These are phyloP conservation scores for Cyprinodon diabolis DNA, from an alignment of 2,797 vertebrate genomes.

Conservation along the genomic window DNA sequence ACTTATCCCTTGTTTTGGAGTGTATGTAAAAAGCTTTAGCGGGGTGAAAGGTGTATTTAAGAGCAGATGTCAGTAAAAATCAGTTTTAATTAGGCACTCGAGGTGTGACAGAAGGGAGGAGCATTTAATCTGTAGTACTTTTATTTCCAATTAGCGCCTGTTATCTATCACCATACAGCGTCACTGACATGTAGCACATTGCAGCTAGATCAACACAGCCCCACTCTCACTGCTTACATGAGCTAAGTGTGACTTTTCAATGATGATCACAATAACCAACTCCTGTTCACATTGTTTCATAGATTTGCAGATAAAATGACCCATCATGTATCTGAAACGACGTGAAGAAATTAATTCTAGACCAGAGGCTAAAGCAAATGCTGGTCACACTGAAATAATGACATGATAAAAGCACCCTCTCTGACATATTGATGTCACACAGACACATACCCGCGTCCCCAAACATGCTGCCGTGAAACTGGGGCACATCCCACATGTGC, in stretches of 20 bases:
- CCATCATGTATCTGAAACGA: too few relatives aligned
- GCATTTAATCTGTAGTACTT: slow-evolving; percentile 40
- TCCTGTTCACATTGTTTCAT: background rate
- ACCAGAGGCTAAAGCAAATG: background rate
- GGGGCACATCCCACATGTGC: slow-evolving; percentile 59
- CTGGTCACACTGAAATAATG: background rate
- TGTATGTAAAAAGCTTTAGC: too few relatives aligned
- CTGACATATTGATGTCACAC: slow-evolving; percentile 62
- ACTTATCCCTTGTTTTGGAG: too few relatives aligned
- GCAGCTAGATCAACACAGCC: slow-evolving; percentile 45
- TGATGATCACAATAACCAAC: slow-evolving; percentile 17
- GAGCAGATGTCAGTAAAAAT: slow-evolving; percentile 4
- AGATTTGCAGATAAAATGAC: background rate
- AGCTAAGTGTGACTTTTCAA: slow-evolving; percentile 40
- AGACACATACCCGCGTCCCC: slow-evolving; percentile 16
- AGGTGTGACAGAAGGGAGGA: slow-evolving; percentile 41
- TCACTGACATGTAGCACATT: slow-evolving; percentile 41
- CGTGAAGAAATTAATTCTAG: background rate
- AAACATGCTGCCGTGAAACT: slow-evolving; percentile 52
- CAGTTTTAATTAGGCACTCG: slow-evolving; percentile 37
- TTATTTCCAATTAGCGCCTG: slow-evolving; percentile 72
- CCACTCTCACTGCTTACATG: slow-evolving; percentile 35
- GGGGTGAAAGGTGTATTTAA: background rate
- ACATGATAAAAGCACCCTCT: slow-evolving; percentile 46
- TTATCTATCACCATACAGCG: slow-evolving; percentile 23